phyloP scores from a whole-genome alignment of 2,888 invertebrate species.

The Coleophora flavipennella region DNA sequence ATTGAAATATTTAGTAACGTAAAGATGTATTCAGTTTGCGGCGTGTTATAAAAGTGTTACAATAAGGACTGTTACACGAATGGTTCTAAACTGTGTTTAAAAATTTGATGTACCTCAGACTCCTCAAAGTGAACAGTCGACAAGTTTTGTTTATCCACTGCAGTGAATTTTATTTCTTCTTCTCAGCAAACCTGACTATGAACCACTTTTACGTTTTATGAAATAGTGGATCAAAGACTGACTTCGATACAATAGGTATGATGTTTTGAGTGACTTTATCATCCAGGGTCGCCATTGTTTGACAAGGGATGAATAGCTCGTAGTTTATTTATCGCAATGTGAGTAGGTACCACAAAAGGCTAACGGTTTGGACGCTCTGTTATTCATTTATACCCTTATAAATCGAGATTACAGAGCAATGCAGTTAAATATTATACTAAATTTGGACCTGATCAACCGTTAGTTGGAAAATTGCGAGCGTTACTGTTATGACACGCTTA shows the following conservation, averaged over 20 bases:
- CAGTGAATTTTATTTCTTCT: conserved; percentile 59
- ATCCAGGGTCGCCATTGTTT: conserved; percentile 69
- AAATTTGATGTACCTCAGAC: conserved; percentile 55
- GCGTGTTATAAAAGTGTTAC: conserved; percentile 67
- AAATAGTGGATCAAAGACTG: conserved; percentile 62
- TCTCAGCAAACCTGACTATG: conserved; percentile 58
- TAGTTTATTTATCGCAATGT: neutral
- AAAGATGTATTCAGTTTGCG: conserved; percentile 66
- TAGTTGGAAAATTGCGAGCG: too few relatives aligned
- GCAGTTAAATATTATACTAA: too few relatives aligned
- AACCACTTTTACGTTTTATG: conserved; percentile 53
- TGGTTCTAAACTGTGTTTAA: conserved; percentile 55
- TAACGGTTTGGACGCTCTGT: too few relatives aligned
- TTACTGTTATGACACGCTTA: too few relatives aligned
- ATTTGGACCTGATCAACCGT: too few relatives aligned
- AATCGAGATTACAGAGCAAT: too few relatives aligned
- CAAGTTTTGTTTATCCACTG: conserved; percentile 72
- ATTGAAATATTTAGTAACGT: conserved; percentile 61
- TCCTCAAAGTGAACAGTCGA: conserved; percentile 70
- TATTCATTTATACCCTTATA: too few relatives aligned
- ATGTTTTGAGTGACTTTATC: conserved; percentile 37
- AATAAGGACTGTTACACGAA: conserved; percentile 52
- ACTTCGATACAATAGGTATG: conserved; percentile 62
- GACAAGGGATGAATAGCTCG: conserved; percentile 38
- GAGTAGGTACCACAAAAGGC: neutral